Evolutionary conservation across 2,888 invertebrate genomes (phyloP).

Genomic region (Heteromyza rotundicornis): DNA sequence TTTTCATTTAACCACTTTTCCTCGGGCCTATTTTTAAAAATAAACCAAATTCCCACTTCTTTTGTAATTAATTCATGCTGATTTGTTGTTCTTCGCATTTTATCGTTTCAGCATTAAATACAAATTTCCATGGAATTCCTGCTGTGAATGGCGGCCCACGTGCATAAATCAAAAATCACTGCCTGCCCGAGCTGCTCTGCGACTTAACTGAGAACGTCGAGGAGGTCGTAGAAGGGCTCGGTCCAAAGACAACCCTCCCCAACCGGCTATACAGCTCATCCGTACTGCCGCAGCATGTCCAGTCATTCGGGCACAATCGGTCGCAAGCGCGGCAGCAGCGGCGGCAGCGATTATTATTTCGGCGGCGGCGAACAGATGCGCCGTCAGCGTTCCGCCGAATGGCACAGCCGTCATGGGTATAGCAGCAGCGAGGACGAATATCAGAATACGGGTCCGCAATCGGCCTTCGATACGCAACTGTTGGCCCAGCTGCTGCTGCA

Average conservation of each 20-base stretch:
- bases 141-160: background rate
- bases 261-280: background rate
- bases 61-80: background rate
- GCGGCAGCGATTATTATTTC: conserved; percentile 58
- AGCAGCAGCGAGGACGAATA: conserved; percentile 68
- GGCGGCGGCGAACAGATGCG: conserved; percentile 58
- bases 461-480: conserved; percentile 66
- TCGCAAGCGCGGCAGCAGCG: conserved; percentile 59
- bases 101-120: background rate
- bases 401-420: conserved; percentile 66
- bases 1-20: background rate
- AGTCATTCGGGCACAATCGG: conserved; percentile 63
- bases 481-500: conserved; percentile 67
- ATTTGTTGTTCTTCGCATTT: background rate
- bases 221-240: no score
- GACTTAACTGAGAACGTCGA: no score
- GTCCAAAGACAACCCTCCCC: background rate
- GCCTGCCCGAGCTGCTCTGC: background rate
- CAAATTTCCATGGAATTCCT: background rate
- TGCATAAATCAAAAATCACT: background rate
- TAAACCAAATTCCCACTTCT: background rate
- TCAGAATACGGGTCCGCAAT: conserved; percentile 61
- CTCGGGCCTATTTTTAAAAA: background rate
- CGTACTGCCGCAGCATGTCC: conserved; percentile 49
- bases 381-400: conserved; percentile 67